A percentile compares a stretch with the other conserved stretches of the same genome.
Conservation (phyloP, 64 coral and sea anemone species). For the Stylophora pistillata region DNA sequence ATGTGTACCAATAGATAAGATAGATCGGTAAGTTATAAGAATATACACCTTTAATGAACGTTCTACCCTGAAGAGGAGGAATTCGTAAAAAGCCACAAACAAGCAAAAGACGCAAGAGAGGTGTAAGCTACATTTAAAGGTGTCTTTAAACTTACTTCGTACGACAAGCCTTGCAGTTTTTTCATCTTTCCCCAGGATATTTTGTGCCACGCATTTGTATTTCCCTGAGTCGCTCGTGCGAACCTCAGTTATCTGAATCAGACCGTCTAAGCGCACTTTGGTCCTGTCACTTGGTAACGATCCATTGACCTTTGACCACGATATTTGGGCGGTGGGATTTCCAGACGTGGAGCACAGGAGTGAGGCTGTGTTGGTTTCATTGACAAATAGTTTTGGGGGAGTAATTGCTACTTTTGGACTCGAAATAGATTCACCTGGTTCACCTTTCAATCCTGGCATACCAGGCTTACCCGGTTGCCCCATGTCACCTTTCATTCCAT, state of each 20-base stretch:
- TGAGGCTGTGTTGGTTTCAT: background rate
- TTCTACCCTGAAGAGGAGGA: too few species aligned
- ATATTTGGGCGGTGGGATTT: background rate
- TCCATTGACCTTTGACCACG: background rate
- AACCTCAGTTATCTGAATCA: background rate
- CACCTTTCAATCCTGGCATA: background rate
- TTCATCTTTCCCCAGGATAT: constrained; percentile 6
- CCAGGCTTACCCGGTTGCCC: background rate
- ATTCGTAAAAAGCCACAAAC: too few species aligned
- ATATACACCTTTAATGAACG: too few species aligned
- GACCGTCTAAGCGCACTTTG: background rate
- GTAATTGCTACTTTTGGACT: background rate
- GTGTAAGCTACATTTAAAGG: too few species aligned
- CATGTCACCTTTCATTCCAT: constrained; percentile 1
- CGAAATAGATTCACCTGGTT: background rate
- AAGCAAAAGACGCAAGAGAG: too few species aligned
- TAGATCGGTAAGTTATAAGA: too few species aligned
- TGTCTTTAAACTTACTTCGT: background rate
- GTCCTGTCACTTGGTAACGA: background rate
- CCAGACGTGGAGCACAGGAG: background rate
- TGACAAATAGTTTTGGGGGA: background rate
- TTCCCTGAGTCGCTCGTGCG: background rate
- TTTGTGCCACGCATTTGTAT: background rate
- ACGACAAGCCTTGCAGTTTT: background rate
- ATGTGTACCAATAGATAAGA: too few species aligned